phyloP scores from a whole-genome alignment of 1,140 invertebrate species.

The Euura lappo region DNA sequence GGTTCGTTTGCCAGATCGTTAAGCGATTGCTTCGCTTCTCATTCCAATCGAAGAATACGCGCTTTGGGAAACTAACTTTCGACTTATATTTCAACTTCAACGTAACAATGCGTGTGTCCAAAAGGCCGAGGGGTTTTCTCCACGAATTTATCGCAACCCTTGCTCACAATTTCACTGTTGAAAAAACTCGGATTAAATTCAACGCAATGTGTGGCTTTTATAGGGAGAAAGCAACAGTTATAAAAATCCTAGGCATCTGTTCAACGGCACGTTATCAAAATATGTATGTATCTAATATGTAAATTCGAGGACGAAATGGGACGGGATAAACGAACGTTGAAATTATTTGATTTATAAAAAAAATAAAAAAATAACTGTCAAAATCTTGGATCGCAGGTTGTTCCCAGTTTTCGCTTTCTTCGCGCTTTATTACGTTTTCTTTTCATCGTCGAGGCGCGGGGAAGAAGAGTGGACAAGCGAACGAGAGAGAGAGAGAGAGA shows the following conservation, averaged over 20 bases:
- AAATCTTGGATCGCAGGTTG: neutral
- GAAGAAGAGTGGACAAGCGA: neutral
- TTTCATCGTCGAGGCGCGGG: neutral
- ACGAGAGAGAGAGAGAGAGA: neutral
- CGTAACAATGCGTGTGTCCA: no score
- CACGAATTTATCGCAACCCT: no score
- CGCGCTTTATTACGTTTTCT: neutral
- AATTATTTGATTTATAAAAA: conserved; percentile 10
- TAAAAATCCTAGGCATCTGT: neutral
- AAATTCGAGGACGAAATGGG: neutral
- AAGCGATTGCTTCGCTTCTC: neutral
- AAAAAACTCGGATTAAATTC: no score
- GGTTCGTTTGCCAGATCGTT: neutral
- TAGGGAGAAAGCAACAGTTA: no score
- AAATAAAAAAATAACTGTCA: neutral
- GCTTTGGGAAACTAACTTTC: neutral
- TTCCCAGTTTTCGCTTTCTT: neutral
- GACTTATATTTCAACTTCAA: no score
- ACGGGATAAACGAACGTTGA: neutral
- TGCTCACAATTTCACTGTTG: no score
- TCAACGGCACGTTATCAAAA: neutral
- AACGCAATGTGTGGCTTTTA: no score
- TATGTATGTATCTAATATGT: neutral
- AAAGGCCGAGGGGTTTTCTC: no score
- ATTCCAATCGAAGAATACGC: neutral